Conservation (phyloP, 2,113 vertebrate genomes). For the Chaetura pelagica region DNA sequence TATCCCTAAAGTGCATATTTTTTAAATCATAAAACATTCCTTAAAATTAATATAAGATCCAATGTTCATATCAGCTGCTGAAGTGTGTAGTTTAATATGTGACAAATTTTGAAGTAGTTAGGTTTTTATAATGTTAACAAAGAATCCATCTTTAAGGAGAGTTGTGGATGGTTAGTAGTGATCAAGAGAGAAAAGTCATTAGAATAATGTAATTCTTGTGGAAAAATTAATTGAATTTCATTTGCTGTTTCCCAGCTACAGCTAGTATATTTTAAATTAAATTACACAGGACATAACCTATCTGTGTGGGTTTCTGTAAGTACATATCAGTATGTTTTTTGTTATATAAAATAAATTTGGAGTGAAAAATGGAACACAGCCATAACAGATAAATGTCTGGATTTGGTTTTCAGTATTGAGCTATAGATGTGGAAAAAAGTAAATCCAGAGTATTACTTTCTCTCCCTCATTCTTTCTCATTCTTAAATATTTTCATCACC, state of each 20-base stretch:
- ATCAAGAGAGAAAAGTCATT: not conserved
- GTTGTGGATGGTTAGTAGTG: not conserved
- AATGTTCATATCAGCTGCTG: not conserved
- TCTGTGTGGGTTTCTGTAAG: not conserved
- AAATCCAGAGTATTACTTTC: not conserved
- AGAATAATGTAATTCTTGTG: not conserved
- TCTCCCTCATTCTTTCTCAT: not conserved
- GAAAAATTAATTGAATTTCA: slow-evolving; percentile 5
- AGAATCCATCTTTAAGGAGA: not conserved
- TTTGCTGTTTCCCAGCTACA: not conserved
- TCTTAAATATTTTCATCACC: not conserved
- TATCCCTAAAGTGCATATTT: not conserved
- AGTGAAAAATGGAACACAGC: not conserved
- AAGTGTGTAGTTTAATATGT: not conserved
- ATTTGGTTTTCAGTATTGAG: not conserved
- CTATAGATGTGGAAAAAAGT: not conserved
- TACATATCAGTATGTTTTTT: not conserved
- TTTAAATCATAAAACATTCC: not conserved
- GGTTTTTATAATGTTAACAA: not conserved
- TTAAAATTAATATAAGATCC: not conserved
- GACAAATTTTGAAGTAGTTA: not conserved
- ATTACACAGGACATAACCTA: not conserved
- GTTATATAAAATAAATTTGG: not conserved
- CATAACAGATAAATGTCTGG: not conserved
- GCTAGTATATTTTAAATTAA: not conserved